Conservation (phyloP, 2,797 vertebrate genomes). For the Aselliscus stoliczkanus region DNA sequence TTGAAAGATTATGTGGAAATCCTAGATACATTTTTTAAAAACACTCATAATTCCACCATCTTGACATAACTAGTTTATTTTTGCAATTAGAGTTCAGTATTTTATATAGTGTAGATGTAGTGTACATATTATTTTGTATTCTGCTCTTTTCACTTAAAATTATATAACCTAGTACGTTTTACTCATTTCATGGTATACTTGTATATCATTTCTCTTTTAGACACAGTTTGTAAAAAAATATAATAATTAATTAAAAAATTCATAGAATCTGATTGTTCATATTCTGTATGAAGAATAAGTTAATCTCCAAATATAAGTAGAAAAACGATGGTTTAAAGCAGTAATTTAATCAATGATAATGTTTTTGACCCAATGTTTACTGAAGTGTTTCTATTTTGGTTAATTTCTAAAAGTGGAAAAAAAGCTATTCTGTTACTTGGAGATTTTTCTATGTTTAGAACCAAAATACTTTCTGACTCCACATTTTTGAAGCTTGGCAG, state of each 20-base stretch:
- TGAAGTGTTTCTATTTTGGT: slow-evolving; percentile 54
- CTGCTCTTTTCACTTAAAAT: slow-evolving; percentile 45
- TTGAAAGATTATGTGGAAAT: slow-evolving; percentile 32
- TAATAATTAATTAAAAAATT: slow-evolving; percentile 32
- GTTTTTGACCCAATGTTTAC: slow-evolving; percentile 49
- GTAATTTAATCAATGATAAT: slow-evolving; percentile 49
- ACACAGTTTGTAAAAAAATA: slow-evolving; percentile 33
- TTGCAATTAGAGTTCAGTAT: slow-evolving; percentile 38
- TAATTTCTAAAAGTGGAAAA: slow-evolving; percentile 50
- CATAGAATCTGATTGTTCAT: slow-evolving; percentile 53
- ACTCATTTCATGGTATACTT: slow-evolving; percentile 38
- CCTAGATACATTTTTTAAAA: not conserved
- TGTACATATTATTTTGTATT: slow-evolving; percentile 60
- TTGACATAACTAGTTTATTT: slow-evolving; percentile 39
- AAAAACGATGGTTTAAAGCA: slow-evolving; percentile 47
- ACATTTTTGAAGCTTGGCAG: slow-evolving; percentile 7
- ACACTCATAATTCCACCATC: not conserved
- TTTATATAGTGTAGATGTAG: slow-evolving; percentile 57
- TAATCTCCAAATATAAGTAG: slow-evolving; percentile 42
- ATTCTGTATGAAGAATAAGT: slow-evolving; percentile 62
- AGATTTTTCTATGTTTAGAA: slow-evolving; percentile 44
- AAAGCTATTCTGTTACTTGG: slow-evolving; percentile 41
- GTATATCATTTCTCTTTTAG: slow-evolving; percentile 54
- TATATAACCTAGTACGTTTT: slow-evolving; percentile 51
- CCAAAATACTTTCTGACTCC: slow-evolving; percentile 3